Conservation (phyloP, 2,888 invertebrate genomes). For the Diogma glabrata region DNA sequence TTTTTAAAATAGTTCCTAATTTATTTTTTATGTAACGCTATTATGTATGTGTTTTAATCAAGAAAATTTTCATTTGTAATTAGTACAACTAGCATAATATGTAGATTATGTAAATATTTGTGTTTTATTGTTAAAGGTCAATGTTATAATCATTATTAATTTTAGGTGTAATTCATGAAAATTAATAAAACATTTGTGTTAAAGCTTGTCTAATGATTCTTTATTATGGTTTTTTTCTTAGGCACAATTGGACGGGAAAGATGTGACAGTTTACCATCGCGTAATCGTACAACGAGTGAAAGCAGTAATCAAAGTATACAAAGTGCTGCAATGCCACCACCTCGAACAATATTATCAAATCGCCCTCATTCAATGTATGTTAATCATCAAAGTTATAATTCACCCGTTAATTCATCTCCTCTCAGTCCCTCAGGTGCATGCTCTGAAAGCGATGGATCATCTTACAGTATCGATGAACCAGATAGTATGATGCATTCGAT, state of each 20-base stretch:
- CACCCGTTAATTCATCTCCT: constrained; percentile 39
- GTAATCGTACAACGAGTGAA: constrained; percentile 55
- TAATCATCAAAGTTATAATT: constrained; percentile 32
- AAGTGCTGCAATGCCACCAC: constrained; percentile 32
- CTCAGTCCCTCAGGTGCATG: constrained; percentile 51
- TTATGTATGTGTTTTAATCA: too few species aligned
- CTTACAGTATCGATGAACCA: constrained; percentile 52
- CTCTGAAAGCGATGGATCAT: constrained; percentile 57
- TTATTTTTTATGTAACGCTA: too few species aligned
- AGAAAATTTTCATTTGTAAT: too few species aligned
- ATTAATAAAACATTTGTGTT: too few species aligned
- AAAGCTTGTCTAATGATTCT: too few species aligned
- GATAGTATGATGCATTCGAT: constrained; percentile 44
- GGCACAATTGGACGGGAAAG: constrained; percentile 47
- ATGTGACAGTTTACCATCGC: constrained; percentile 72
- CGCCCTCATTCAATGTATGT: constrained; percentile 37
- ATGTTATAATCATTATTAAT: too few species aligned
- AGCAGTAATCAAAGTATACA: constrained; percentile 33
- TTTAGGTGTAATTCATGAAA: too few species aligned
- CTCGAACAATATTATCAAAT: constrained; percentile 36
- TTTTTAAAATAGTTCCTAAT: too few species aligned
- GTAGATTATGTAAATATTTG: too few species aligned
- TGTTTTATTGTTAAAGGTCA: too few species aligned
- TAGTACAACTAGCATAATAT: too few species aligned
- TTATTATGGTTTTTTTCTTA: constrained; percentile 10